These are phyloP conservation scores for Drosophila multiciliata DNA, from an alignment of 2,888 invertebrate species.

Conservation along the genomic window DNA sequence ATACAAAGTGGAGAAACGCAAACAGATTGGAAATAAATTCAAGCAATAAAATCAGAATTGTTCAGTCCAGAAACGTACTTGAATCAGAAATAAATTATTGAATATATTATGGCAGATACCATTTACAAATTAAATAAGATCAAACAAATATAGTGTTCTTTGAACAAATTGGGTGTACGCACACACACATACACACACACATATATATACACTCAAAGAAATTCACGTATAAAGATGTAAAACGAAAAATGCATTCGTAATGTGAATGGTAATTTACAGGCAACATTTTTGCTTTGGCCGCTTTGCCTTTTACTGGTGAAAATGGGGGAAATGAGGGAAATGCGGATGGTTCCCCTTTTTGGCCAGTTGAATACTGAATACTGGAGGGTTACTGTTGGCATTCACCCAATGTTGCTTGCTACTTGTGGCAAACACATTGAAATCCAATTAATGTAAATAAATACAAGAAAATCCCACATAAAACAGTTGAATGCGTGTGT, in stretches of 20 bases:
- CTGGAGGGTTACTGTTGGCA: neutral
- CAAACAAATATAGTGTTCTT: slow-evolving; percentile 4
- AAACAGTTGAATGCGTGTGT: slow-evolving; percentile 58
- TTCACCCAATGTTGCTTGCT: slow-evolving; percentile 24
- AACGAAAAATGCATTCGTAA: slow-evolving; percentile 31
- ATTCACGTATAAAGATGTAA: slow-evolving; percentile 7
- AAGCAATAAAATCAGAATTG: neutral
- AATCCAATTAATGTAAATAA: slow-evolving; percentile 80
- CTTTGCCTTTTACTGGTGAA: slow-evolving; percentile 8
- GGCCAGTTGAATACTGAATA: slow-evolving; percentile 10
- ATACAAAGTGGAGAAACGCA: neutral
- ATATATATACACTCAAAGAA: slow-evolving; percentile 1
- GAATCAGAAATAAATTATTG: neutral
- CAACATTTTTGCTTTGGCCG: slow-evolving; percentile 34
- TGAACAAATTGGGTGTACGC: slow-evolving; percentile 10
- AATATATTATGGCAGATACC: neutral
- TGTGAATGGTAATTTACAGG: slow-evolving; percentile 39
- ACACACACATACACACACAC: neutral
- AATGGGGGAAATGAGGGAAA: neutral
- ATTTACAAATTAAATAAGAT: slow-evolving; percentile 21
- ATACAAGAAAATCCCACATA: slow-evolving; percentile 65
- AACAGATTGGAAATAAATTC: neutral
- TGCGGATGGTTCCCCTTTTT: slow-evolving; percentile 15
- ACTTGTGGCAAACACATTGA: slow-evolving; percentile 61
- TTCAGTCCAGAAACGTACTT: neutral